phyloP scores from a whole-genome alignment of 2,113 vertebrate species.

The Thalassarche chlororhynchos region DNA sequence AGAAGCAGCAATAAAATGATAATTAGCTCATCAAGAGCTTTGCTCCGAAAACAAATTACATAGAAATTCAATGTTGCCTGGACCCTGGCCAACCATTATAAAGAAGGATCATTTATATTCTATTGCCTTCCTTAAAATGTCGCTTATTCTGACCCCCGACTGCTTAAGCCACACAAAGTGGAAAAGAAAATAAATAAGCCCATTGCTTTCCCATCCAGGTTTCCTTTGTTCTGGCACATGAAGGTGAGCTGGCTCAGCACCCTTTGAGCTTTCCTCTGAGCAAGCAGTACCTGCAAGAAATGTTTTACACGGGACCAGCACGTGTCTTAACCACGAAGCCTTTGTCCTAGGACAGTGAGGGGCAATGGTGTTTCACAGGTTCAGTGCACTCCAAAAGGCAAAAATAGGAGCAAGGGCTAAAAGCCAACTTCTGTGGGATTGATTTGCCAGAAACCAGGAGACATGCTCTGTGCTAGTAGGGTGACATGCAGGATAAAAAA shows the following conservation, averaged over 20 bases:
- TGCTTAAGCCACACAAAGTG: conserved; percentile 42
- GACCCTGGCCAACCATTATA: conserved; percentile 65
- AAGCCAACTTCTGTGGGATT: neutral
- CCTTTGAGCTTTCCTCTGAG: neutral
- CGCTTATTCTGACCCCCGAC: conserved; percentile 5
- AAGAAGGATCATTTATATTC: conserved; percentile 65
- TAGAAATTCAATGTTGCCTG: conserved; percentile 63
- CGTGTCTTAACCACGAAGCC: neutral
- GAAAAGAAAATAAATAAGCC: conserved; percentile 15
- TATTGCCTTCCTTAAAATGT: conserved; percentile 46
- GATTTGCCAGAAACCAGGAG: neutral
- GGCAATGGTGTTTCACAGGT: neutral
- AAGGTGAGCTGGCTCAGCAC: conserved; percentile 24
- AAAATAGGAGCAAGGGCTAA: neutral
- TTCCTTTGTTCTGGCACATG: neutral
- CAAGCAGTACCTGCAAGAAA: neutral
- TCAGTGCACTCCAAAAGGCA: neutral
- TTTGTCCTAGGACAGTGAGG: neutral
- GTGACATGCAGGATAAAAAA: neutral
- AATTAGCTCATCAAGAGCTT: conserved; percentile 77
- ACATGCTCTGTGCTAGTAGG: neutral
- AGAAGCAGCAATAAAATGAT: conserved; percentile 74
- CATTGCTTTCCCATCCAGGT: neutral
- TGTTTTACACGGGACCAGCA: neutral
- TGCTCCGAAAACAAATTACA: conserved; percentile 68